These are phyloP conservation scores for Cryptoblepharus egeriae DNA, from an alignment of 2,797 vertebrate genomes.

Conservation along the genomic window DNA sequence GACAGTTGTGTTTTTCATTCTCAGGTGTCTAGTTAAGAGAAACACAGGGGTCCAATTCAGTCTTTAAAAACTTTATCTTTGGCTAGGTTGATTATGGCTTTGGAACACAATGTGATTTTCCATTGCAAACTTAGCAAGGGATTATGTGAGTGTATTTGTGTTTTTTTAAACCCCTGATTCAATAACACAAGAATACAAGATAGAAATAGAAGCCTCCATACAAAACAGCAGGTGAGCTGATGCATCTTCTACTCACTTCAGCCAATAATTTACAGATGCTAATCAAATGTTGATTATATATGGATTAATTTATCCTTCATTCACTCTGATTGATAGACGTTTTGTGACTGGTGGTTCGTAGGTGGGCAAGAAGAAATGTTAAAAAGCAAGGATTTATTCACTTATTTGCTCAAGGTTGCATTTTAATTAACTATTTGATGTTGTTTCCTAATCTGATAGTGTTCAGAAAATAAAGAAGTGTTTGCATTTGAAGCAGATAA, in stretches of 20 bases:
- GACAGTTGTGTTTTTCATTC: slow-evolving; percentile 74
- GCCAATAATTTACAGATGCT: slow-evolving; percentile 44
- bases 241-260: slow-evolving; percentile 37
- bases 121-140: slow-evolving; percentile 55
- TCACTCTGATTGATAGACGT: not conserved
- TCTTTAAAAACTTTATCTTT: slow-evolving; percentile 72
- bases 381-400: not conserved
- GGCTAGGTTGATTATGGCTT: slow-evolving; percentile 68
- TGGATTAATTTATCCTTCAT: not conserved
- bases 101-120: slow-evolving; percentile 66
- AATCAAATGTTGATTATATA: slow-evolving; percentile 39
- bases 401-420: not conserved
- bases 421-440: slow-evolving; percentile 28
- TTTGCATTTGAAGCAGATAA: slow-evolving; percentile 36
- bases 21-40: slow-evolving; percentile 74
- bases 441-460: slow-evolving; percentile 29
- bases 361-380: not conserved
- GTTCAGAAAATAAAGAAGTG: slow-evolving; percentile 22
- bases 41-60: slow-evolving; percentile 72
- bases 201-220: slow-evolving; percentile 39
- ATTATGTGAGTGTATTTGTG: slow-evolving; percentile 33
- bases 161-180: slow-evolving; percentile 43
- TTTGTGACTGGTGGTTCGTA: not conserved
- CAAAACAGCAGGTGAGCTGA: slow-evolving; percentile 49
- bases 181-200: slow-evolving; percentile 55